These are phyloP conservation scores for Gadopsis bispinosus DNA, from an alignment of 2,797 vertebrate genomes.

Conservation along the genomic window DNA sequence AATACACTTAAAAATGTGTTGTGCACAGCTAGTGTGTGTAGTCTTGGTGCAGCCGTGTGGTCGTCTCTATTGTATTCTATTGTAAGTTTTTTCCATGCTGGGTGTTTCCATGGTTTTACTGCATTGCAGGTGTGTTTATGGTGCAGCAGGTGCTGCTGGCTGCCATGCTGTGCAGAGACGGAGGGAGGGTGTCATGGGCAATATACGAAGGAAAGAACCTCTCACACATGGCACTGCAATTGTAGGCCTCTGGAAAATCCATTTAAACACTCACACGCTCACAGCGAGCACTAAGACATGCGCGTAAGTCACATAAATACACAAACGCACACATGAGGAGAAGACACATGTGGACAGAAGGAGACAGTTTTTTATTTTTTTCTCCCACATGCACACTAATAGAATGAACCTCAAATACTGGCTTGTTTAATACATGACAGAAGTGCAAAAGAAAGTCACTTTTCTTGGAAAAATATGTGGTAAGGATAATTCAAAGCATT, in stretches of 20 bases:
- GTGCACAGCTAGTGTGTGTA: background rate
- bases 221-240: slow-evolving; percentile 74
- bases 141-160: slow-evolving; percentile 76
- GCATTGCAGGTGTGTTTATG: slow-evolving; percentile 78
- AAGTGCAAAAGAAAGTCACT: background rate
- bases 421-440: slow-evolving; percentile 8
- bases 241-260: slow-evolving; percentile 77
- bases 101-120: slow-evolving; percentile 58
- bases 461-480: background rate
- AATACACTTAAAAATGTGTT: too few relatives aligned
- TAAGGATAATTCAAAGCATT: background rate
- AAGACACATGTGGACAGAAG: slow-evolving; percentile 38
- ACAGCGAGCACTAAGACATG: slow-evolving; percentile 44
- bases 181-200: slow-evolving; percentile 68
- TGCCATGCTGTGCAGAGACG: slow-evolving; percentile 53
- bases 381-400: slow-evolving; percentile 7
- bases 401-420: background rate
- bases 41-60: slow-evolving; percentile 21
- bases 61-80: slow-evolving; percentile 25
- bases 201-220: slow-evolving; percentile 71
- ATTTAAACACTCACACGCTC: slow-evolving; percentile 66
- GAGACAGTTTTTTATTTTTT: slow-evolving; percentile 15
- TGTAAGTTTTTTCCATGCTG: slow-evolving; percentile 42
- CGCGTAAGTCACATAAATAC: slow-evolving; percentile 61
- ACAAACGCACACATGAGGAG: slow-evolving; percentile 40